Evolutionary conservation across 2,113 vertebrate species (phyloP).

Genomic region (Hystrix brachyura): DNA sequence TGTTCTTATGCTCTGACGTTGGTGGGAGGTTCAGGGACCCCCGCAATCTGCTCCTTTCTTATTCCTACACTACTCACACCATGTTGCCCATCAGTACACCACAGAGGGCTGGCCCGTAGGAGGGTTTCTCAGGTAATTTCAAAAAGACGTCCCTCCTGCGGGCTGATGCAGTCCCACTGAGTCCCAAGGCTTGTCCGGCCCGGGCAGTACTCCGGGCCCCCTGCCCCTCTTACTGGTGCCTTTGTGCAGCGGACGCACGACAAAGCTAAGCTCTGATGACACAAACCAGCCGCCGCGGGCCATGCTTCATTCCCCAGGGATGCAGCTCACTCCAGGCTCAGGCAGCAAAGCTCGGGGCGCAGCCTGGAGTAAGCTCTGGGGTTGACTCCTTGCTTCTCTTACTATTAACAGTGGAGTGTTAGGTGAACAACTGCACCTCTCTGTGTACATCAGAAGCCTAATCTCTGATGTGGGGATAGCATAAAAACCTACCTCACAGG

Average conservation of each 20-base stretch:
- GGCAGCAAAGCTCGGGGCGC: neutral
- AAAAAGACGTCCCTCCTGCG: neutral
- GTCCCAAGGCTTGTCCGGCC: neutral
- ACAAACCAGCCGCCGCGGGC: neutral
- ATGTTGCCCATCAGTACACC: neutral
- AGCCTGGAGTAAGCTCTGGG: neutral
- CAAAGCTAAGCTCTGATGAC: too few species aligned
- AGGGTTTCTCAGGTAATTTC: neutral
- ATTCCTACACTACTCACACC: neutral
- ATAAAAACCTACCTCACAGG: neutral
- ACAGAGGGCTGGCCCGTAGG: neutral
- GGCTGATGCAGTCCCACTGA: neutral
- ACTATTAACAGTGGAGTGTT: neutral
- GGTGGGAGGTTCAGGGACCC: neutral
- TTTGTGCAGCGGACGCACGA: accelerated
- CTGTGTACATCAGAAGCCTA: neutral
- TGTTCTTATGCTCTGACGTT: neutral
- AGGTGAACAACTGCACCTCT: neutral
- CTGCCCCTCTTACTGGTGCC: neutral
- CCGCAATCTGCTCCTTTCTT: neutral
- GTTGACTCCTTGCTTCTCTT: neutral
- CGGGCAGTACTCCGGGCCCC: neutral
- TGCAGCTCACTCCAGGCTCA: neutral
- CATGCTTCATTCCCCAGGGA: neutral
- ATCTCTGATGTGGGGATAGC: neutral